Evolutionary conservation across 2,113 vertebrate species (phyloP).

Genomic region (human (Homo sapiens)): DNA sequence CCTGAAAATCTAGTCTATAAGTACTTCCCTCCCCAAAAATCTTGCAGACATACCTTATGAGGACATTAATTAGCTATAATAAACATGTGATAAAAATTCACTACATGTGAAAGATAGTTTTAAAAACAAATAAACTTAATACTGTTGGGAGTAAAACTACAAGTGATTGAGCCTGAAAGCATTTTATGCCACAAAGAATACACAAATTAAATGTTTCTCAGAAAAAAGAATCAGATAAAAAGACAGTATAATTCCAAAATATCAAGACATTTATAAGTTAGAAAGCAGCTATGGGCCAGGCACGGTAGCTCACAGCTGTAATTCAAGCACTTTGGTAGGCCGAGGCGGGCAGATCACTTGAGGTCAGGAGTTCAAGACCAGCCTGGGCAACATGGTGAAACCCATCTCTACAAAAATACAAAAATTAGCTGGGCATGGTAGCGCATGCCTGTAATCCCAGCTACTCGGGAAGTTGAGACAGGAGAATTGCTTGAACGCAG

Average conservation of each 20-base stretch:
- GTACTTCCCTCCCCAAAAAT: background rate
- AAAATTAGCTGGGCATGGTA: too few relatives aligned
- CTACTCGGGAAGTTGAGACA: too few relatives aligned
- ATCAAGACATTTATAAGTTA: constrained; percentile 75
- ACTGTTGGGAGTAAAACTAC: background rate
- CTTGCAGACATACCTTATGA: background rate
- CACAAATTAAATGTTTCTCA: constrained; percentile 48
- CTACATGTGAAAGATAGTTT: background rate
- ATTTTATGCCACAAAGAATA: background rate
- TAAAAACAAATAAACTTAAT: constrained; percentile 13
- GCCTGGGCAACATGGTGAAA: too few relatives aligned
- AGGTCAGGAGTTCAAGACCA: too few relatives aligned
- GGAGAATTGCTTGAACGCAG: too few relatives aligned
- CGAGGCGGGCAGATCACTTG: too few relatives aligned
- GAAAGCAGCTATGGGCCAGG: background rate
- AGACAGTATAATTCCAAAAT: constrained; percentile 76
- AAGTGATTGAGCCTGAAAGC: background rate
- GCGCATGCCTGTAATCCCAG: too few relatives aligned
- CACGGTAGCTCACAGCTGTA: too few relatives aligned
- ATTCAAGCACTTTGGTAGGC: too few relatives aligned
- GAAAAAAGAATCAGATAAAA: constrained; percentile 45
- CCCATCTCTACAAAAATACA: too few relatives aligned
- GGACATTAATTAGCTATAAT: background rate
- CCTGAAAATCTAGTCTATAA: background rate
- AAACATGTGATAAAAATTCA: background rate